Percentiles rank a stretch among this genome's conserved stretches.
These are phyloP conservation scores for Hylomyscus alleni DNA, from an alignment of 2,797 vertebrate species.

Conservation along the genomic window DNA sequence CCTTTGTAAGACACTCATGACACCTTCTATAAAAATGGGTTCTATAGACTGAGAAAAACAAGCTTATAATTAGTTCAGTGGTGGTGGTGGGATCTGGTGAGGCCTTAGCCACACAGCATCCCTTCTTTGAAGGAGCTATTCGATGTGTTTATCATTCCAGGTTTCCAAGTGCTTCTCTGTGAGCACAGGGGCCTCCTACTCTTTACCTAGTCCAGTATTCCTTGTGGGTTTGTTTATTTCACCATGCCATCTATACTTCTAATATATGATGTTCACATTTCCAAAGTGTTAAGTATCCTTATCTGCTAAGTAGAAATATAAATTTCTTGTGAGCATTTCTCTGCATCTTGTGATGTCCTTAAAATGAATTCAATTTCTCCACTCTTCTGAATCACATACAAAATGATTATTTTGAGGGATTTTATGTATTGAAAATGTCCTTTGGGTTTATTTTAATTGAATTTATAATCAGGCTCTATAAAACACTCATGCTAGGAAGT, in stretches of 20 bases:
- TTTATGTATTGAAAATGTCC: slow-evolving; percentile 64
- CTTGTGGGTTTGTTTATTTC: background rate
- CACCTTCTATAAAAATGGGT: background rate
- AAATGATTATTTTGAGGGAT: slow-evolving; percentile 57
- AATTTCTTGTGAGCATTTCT: slow-evolving; percentile 17
- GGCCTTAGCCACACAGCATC: background rate
- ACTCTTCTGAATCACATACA: slow-evolving; percentile 17
- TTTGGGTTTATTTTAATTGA: slow-evolving; percentile 69
- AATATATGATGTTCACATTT: background rate
- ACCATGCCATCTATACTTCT: background rate
- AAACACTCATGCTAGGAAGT: slow-evolving; percentile 42
- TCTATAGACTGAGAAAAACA: background rate
- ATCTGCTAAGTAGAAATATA: slow-evolving; percentile 7
- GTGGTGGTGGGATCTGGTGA: no score
- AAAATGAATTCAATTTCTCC: slow-evolving; percentile 71
- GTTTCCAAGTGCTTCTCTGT: background rate
- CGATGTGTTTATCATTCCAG: background rate
- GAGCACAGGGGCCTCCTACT: no score
- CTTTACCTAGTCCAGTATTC: background rate
- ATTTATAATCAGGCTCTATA: slow-evolving; percentile 75
- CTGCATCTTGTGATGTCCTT: slow-evolving; percentile 49
- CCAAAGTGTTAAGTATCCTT: background rate
- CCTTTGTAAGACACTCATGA: background rate
- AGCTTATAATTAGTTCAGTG: background rate
- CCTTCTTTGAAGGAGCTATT: background rate